A percentile compares a stretch with the other conserved stretches of the same genome.
These are phyloP conservation scores for Atherinosoma microstoma DNA, from an alignment of 2,797 vertebrate species.

Conservation along the genomic window DNA sequence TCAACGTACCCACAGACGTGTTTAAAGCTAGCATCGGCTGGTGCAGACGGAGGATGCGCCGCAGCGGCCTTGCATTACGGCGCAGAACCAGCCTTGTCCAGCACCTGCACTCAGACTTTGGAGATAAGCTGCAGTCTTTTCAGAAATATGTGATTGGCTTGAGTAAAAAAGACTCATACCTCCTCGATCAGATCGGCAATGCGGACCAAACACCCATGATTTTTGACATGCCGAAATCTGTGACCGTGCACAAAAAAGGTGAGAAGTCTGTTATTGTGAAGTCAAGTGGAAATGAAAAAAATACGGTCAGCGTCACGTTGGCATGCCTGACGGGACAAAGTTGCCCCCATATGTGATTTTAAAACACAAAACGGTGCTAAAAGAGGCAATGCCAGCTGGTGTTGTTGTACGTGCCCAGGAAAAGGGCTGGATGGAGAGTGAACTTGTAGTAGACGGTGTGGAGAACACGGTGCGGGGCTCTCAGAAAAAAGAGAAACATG, in stretches of 20 bases:
- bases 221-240: background rate
- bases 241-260: conserved; percentile 1
- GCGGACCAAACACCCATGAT: background rate
- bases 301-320: background rate
- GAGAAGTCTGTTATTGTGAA: background rate
- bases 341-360: background rate
- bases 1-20: too few relatives aligned
- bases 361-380: background rate
- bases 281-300: conserved; percentile 1
- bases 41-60: too few relatives aligned
- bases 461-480: background rate
- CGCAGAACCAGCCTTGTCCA: too few relatives aligned
- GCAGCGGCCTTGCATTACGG: too few relatives aligned
- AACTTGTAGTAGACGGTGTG: conserved; percentile 1
- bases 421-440: conserved; percentile 3
- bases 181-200: too few relatives aligned
- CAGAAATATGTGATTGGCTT: too few relatives aligned
- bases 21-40: too few relatives aligned
- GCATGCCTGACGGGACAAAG: background rate
- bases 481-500: conserved; percentile 4
- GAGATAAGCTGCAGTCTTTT: too few relatives aligned
- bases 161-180: too few relatives aligned
- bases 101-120: too few relatives aligned
- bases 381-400: background rate
- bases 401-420: conserved; percentile 1